Conservation (phyloP, 2,113 vertebrate species). For the Megaceryle maxima region DNA sequence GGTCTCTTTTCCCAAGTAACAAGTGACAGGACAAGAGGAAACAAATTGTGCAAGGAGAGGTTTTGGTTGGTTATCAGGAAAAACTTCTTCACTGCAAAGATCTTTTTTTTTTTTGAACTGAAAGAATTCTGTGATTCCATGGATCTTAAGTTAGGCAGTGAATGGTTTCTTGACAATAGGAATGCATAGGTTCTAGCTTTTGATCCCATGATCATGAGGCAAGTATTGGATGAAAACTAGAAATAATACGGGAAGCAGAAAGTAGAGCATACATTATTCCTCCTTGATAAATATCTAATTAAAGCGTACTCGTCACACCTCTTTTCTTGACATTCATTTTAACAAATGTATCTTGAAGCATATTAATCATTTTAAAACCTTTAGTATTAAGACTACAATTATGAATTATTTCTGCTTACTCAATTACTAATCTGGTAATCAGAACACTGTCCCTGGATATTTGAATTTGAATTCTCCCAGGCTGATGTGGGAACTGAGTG, state of each 20-base stretch:
- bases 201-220: background rate
- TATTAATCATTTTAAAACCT: background rate
- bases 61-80: background rate
- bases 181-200: background rate
- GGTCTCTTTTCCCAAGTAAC: background rate
- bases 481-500: background rate
- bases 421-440: background rate
- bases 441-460: background rate
- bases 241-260: background rate
- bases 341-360: background rate
- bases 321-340: background rate
- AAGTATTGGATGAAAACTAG: background rate
- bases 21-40: background rate
- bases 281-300: background rate
- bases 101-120: background rate
- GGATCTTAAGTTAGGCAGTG: background rate
- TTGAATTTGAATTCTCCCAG: background rate
- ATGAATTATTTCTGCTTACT: background rate
- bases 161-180: background rate
- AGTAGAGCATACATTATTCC: background rate
- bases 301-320: background rate
- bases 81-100: background rate
- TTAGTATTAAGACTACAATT: background rate
- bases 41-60: background rate
- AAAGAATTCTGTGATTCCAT: background rate